Evolutionary conservation across 2,113 vertebrate species (phyloP).

Genomic region (Eulemur rufifrons): DNA sequence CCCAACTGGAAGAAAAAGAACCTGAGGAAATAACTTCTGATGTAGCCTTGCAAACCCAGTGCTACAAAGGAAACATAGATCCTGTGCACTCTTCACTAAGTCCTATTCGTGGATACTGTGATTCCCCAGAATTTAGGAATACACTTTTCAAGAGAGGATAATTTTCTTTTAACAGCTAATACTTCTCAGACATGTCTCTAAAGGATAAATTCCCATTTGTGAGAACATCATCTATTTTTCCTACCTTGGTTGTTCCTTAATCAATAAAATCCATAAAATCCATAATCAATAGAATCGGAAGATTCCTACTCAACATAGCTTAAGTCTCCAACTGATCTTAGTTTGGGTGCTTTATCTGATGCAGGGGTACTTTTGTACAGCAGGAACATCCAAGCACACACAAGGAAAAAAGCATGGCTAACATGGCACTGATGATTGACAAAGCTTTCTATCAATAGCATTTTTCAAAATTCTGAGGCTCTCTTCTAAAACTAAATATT

Average conservation of each 20-base stretch:
- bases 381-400: neutral
- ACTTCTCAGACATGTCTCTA: neutral
- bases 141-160: neutral
- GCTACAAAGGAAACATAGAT: neutral
- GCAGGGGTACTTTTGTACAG: neutral
- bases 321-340: neutral
- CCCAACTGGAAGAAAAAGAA: neutral
- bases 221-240: neutral
- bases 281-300: neutral
- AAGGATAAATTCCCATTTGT: constrained; percentile 3
- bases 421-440: neutral
- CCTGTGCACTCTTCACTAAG: neutral
- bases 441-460: neutral
- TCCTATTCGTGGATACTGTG: neutral
- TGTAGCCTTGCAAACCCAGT: neutral
- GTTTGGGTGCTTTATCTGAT: neutral
- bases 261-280: neutral
- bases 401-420: neutral
- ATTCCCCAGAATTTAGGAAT: neutral
- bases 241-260: neutral
- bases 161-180: neutral
- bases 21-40: neutral
- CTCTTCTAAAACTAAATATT: neutral
- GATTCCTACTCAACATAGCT: neutral
- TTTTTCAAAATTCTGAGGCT: neutral